Base-by-base conservation (phyloP, 2,797 vertebrate genomes). In the Microchirus variegatus region DNA sequence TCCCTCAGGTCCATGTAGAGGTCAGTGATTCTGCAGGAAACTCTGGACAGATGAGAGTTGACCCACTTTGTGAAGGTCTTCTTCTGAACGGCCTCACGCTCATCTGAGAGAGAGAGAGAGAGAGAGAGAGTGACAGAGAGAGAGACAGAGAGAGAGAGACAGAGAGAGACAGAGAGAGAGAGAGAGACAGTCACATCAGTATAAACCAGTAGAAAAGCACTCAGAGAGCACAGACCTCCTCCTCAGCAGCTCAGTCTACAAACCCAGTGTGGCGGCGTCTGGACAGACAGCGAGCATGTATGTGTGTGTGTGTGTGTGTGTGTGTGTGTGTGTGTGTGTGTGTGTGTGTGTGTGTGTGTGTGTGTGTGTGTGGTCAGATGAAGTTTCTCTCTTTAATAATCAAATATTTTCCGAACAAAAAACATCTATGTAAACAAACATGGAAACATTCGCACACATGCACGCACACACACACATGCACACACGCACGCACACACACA, bases 51-150 rank as follows among this genome's bases (percentile, higher is more conserved):
- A 90, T 97, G 96, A 0, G 96, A 97, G 89, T 97, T 97, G 45
- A 97, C 95, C 96, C 96, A 96, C 58, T 97, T 97, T 45, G 94
- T 95, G 85, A 97, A 96, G 48, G 96, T 96, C 80, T 96, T 96
- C 91, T 96, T 96, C 91, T 95, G 85, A 44, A 87, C 87, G 1
- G 85, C 86, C 62, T 85, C 87, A 1, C 85, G 81, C 57, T 87
- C 85, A 65, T 87, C 83, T 87, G 49, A 49, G 14, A 16, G 8
- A 50, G 3, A 38, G 16, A 36, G 38, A 45, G 14, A 17, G 10
- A 31, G 3, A 31, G 31, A 31, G 5, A 58, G 8, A 11, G 1
- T 19, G 10, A 9, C 9, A 35, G 7, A 16, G 1, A 14, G 40
- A 41, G 4, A 41, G 40, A 41, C 8, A 41, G 4, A 41, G 40